Conservation (phyloP, 1,140 invertebrate species). For the Melitaea cinxia region DNA sequence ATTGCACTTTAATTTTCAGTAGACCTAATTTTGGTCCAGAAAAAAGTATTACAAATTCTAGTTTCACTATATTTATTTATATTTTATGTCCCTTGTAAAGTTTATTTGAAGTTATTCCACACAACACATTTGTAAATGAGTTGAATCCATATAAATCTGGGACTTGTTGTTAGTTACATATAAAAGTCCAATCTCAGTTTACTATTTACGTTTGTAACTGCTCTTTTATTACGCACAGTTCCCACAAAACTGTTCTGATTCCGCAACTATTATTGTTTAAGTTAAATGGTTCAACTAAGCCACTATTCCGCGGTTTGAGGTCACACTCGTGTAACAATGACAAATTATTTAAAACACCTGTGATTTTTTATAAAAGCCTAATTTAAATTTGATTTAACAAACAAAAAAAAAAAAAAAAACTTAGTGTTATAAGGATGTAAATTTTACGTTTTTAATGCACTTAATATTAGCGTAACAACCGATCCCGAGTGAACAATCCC, state of each 20-base stretch:
- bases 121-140: no score
- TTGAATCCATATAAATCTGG: not conserved
- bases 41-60: no score
- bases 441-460: no score
- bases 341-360: not conserved
- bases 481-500: no score
- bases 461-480: no score
- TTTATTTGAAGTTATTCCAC: no score
- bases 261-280: constrained; percentile 3
- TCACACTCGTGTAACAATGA: not conserved
- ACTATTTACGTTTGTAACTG: not conserved
- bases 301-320: not conserved
- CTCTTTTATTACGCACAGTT: not conserved
- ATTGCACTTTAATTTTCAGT: no score
- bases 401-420: not conserved
- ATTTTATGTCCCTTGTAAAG: no score
- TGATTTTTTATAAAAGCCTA: not conserved
- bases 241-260: constrained; percentile 8
- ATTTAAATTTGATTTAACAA: not conserved
- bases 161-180: not conserved
- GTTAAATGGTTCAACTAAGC: not conserved
- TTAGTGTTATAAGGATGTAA: not conserved
- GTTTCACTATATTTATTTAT: no score
- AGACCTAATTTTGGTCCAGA: no score
- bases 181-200: not conserved